phyloP scores from a whole-genome alignment of 2,797 vertebrate genomes.

The Sebastes trivittatus region DNA sequence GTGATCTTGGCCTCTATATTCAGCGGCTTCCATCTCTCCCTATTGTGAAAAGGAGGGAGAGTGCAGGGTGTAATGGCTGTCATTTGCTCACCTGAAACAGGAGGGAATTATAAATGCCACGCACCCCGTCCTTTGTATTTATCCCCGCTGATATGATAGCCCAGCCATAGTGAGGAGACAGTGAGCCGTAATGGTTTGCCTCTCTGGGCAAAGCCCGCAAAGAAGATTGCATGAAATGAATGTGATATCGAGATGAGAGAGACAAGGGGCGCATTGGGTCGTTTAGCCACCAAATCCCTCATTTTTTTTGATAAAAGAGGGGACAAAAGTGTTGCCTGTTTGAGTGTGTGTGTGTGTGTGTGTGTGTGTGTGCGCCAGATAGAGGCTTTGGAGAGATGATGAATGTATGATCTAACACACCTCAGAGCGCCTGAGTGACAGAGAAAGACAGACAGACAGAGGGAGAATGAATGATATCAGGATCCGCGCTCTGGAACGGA shows the following conservation, averaged over 20 bases:
- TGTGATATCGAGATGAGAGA: constrained; percentile 72
- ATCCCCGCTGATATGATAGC: constrained; percentile 75
- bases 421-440: constrained; percentile 71
- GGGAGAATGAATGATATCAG: constrained; percentile 71
- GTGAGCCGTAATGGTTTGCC: constrained; percentile 61
- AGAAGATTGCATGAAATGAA: constrained; percentile 77
- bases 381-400: constrained; percentile 64
- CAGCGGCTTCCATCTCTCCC: constrained; percentile 53
- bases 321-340: constrained; percentile 58
- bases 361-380: neutral
- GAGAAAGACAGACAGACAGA: constrained; percentile 58
- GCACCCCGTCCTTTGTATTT: constrained; percentile 71
- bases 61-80: constrained; percentile 74
- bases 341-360: neutral
- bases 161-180: constrained; percentile 57
- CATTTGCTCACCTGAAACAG: constrained; percentile 77
- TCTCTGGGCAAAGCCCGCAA: constrained; percentile 55
- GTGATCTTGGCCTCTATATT: constrained; percentile 62
- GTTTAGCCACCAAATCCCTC: constrained; percentile 76
- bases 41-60: constrained; percentile 59
- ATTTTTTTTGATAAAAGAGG: constrained; percentile 60
- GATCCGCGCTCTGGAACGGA: constrained; percentile 68
- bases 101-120: constrained; percentile 68
- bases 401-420: constrained; percentile 74
- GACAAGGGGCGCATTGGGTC: constrained; percentile 72